Conservation (phyloP, 2,888 invertebrate species). For the Drosophila colorata region DNA sequence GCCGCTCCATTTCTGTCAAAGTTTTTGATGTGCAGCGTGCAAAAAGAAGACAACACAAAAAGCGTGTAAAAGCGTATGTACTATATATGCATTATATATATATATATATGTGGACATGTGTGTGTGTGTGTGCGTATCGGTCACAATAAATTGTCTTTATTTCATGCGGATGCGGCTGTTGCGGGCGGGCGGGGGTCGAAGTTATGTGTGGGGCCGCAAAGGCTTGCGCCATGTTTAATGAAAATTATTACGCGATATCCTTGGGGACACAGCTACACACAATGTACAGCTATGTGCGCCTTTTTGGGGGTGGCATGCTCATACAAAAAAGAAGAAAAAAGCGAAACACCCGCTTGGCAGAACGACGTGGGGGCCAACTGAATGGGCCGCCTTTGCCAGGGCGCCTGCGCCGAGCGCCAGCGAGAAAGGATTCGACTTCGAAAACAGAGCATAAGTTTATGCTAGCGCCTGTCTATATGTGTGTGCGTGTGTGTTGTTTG, state of each 20-base stretch:
- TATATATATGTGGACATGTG: slow-evolving; percentile 19
- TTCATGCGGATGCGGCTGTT: slow-evolving; percentile 61
- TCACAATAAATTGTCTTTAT: slow-evolving; percentile 77
- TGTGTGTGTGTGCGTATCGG: slow-evolving; percentile 62
- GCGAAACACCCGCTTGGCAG: slow-evolving; percentile 19
- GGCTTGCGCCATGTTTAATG: slow-evolving; percentile 74
- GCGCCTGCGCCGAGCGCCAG: slow-evolving; percentile 59
- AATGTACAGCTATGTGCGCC: slow-evolving; percentile 65
- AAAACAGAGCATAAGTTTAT: slow-evolving; percentile 56
- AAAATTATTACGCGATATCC: slow-evolving; percentile 82
- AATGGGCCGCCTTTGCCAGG: slow-evolving; percentile 47
- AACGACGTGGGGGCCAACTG: slow-evolving; percentile 34
- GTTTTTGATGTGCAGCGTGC: slow-evolving; percentile 67
- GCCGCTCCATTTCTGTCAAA: slow-evolving; percentile 75
- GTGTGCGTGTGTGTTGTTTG: slow-evolving; percentile 27
- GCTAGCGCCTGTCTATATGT: slow-evolving; percentile 5
- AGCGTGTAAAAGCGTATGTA: slow-evolving; percentile 51
- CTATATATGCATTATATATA: slow-evolving; percentile 1
- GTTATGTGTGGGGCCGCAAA: slow-evolving; percentile 53
- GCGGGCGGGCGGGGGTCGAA: slow-evolving; percentile 23
- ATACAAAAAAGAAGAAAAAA: slow-evolving; percentile 51
- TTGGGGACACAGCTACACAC: slow-evolving; percentile 56
- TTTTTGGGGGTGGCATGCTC: slow-evolving; percentile 76
- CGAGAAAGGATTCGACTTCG: slow-evolving; percentile 58
- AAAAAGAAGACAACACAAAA: slow-evolving; percentile 47